A percentile compares a stretch with the other conserved stretches of the same genome.
These are phyloP conservation scores for Sander vitreus DNA, from an alignment of 2,113 vertebrate genomes.

Conservation along the genomic window DNA sequence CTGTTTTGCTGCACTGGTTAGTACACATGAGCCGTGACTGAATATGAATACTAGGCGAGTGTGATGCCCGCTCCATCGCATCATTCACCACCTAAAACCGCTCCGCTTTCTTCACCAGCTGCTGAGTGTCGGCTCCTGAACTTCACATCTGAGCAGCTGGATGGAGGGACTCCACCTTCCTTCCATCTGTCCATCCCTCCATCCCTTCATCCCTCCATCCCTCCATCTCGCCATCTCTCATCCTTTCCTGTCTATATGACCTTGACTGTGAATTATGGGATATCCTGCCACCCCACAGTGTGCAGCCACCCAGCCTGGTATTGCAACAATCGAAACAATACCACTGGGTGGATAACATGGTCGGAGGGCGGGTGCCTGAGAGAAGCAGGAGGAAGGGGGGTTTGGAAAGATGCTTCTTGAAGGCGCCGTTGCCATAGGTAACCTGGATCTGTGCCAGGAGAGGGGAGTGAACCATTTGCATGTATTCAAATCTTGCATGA, in stretches of 20 bases:
- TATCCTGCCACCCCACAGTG: conserved; percentile 69
- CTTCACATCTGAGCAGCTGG: conserved; percentile 36
- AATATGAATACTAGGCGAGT: conserved; percentile 10
- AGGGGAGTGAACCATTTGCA: conserved; percentile 81
- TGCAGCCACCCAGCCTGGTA: conserved; percentile 71
- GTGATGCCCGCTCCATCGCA: conserved; percentile 20
- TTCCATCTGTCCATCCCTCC: conserved; percentile 36
- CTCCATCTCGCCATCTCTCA: conserved; percentile 23
- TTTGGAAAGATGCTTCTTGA: conserved; percentile 68
- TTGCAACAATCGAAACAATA: conserved; percentile 76
- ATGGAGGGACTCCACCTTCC: conserved; percentile 30
- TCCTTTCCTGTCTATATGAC: conserved; percentile 60
- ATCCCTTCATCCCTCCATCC: conserved; percentile 16
- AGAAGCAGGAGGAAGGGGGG: conserved; percentile 32
- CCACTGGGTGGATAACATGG: conserved; percentile 62
- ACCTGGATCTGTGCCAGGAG: conserved; percentile 82
- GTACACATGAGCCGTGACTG: conserved; percentile 21
- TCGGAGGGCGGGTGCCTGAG: conserved; percentile 59
- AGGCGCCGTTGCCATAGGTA: conserved; percentile 86
- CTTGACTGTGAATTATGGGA: conserved; percentile 80
- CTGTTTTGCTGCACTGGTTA: conserved; percentile 9
- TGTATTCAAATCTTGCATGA: conserved; percentile 88
- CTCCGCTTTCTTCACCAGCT: conserved; percentile 9
- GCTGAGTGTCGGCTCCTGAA: conserved; percentile 25
- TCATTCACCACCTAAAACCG: conserved; percentile 37